These are phyloP conservation scores for Halcyon chelicuti DNA, from an alignment of 2,797 vertebrate genomes.

Conservation along the genomic window DNA sequence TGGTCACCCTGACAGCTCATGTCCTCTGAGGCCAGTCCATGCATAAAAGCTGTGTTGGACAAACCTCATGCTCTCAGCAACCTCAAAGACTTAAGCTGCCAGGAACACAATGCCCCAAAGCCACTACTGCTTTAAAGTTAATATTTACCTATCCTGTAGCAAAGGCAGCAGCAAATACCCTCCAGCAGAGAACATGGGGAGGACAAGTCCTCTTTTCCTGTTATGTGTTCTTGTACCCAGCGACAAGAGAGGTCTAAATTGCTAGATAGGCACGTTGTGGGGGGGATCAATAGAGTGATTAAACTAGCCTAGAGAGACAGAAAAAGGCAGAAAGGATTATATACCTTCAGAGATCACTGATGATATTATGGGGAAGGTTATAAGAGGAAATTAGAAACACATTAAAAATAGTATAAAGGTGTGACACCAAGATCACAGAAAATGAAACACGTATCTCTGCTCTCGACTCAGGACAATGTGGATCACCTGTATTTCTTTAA, in stretches of 20 bases:
- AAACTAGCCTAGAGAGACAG: background rate
- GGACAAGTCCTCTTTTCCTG: background rate
- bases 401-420: slow-evolving; percentile 45
- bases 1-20: rapidly evolving
- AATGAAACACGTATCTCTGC: slow-evolving; percentile 63
- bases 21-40: background rate
- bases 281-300: background rate
- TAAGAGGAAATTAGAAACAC: slow-evolving; percentile 57
- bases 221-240: background rate
- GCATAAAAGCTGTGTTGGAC: background rate
- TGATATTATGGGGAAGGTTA: background rate
- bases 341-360: background rate
- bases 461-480: background rate
- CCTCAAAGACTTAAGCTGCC: background rate
- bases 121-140: background rate
- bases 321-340: background rate
- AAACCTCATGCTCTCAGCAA: background rate
- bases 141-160: background rate
- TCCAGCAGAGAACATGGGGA: background rate
- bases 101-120: background rate
- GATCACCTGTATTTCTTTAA: slow-evolving; percentile 28
- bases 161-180: slow-evolving; percentile 1
- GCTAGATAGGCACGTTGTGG: background rate
- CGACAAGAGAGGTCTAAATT: background rate
- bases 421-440: slow-evolving; percentile 28